Evolutionary conservation across 2,888 invertebrate genomes (phyloP), one percentile per base, ranked within the genome.

Genomic region (Parasteatoda lunata): DNA sequence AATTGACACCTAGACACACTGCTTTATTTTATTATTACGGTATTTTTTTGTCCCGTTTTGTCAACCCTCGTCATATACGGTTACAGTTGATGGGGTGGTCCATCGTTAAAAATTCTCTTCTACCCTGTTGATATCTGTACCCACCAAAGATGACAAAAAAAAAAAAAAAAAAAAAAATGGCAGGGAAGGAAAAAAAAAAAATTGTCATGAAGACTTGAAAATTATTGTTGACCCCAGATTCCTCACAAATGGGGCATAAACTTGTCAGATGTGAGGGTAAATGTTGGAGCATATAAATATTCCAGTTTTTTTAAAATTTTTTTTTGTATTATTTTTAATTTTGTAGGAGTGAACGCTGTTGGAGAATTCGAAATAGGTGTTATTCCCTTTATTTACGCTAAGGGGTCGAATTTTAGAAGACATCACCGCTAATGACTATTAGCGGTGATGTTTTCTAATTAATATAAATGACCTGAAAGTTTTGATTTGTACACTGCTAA

Each of bases 171-270:
- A 71, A 77, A 49, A 47, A 77, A 75, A 11, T 45, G 47, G 49
- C 9, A 11, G 52, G 52, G 52, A 51, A 77, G 30, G 8, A 7
- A 71, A 64, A 73, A 71, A 83, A 70, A 47, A 65, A 70, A 51
- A 76, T 2, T 15, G 45, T 47, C 71, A 65, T 64, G 59, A 73
- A 52, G 30, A n/a, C 3, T 3, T 3, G 59, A 54, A 71, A 77
- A 86, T 80, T 86, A 86, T 77, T 65, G 72, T 66, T 48, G 80
- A 79, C 72, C 77, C 69, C 15, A 70, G 73, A 80, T 80, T 86
- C 85, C 54, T 81, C 69, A 71, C 77, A 80, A 86, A 79, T 79
- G 69, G 65, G 54, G 84, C 80, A 81, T 86, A 86, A 80, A 86
- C 76, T 76, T 86, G 85, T 86, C 85, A 76, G 47, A 47, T 79